phyloP scores from a whole-genome alignment of 2,888 invertebrate genomes.

The Cacoxenus indagator region DNA sequence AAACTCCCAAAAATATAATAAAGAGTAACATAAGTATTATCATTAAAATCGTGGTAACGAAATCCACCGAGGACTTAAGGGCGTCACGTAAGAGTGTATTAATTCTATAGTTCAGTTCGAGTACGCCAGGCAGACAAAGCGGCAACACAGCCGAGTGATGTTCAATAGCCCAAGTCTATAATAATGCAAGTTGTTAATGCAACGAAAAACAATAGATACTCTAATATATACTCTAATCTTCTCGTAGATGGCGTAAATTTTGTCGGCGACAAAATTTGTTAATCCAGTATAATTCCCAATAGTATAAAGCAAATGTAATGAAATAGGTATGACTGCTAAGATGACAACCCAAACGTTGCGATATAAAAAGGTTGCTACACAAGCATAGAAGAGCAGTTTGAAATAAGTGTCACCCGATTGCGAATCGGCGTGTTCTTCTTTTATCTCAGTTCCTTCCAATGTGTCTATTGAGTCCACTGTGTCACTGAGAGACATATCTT shows the following conservation, averaged over 20 bases:
- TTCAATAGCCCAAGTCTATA: conserved; percentile 72
- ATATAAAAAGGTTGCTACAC: conserved; percentile 87
- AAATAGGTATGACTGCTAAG: conserved; percentile 81
- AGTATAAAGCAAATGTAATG: conserved; percentile 61
- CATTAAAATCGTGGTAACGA: conserved; percentile 87
- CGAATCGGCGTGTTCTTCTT: conserved; percentile 60
- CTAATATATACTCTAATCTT: conserved; percentile 44
- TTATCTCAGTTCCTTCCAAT: conserved; percentile 39
- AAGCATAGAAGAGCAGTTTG: conserved; percentile 84
- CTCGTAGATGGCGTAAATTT: conserved; percentile 52
- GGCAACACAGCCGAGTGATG: conserved; percentile 79
- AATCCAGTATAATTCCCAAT: conserved; percentile 63
- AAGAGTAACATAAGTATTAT: conserved; percentile 88
- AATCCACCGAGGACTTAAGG: conserved; percentile 84
- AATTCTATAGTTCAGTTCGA: conserved; percentile 78
- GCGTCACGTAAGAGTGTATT: conserved; percentile 76
- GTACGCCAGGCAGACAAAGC: conserved; percentile 82
- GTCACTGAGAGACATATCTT: conserved; percentile 65
- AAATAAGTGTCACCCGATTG: conserved; percentile 79
- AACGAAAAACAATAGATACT: background rate
- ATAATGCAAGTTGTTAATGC: conserved; percentile 11
- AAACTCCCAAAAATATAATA: conserved; percentile 83
- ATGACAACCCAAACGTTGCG: conserved; percentile 87
- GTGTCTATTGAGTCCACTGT: conserved; percentile 61
- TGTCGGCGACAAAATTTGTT: conserved; percentile 56